Conservation (phyloP, 2,797 vertebrate genomes). For the Acanthornis magna region DNA sequence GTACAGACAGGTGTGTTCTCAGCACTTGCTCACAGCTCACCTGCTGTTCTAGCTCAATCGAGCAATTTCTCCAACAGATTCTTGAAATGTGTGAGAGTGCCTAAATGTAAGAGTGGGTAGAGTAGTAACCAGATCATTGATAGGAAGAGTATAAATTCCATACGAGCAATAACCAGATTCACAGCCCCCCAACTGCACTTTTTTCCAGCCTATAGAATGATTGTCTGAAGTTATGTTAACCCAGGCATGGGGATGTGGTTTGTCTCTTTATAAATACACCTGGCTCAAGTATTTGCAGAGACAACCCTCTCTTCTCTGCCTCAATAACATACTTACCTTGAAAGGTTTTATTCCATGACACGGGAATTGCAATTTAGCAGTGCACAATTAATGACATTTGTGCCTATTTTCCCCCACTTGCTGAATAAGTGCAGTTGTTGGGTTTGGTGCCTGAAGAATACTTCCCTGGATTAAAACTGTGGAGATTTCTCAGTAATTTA, state of each 20-base stretch:
- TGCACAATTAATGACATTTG: not conserved
- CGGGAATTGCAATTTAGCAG: not conserved
- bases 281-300: not conserved
- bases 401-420: not conserved
- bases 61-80: not conserved
- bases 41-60: not conserved
- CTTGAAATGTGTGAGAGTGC: not conserved
- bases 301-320: not conserved
- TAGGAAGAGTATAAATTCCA: not conserved
- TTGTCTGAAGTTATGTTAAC: not conserved
- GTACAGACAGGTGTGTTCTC: not conserved
- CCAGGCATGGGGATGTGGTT: not conserved
- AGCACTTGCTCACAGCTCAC: not conserved
- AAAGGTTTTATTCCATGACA: not conserved
- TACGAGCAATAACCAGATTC: not conserved
- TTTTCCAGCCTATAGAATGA: not conserved
- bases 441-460: not conserved
- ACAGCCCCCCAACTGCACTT: accelerated
- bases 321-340: not conserved
- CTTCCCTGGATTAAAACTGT: not conserved
- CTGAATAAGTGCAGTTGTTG: not conserved
- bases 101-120: not conserved
- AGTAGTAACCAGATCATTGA: not conserved
- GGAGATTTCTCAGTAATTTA: not conserved
- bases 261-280: not conserved